Base-by-base conservation (phyloP, 2,797 vertebrate species). In the Xyrichtys novacula region DNA sequence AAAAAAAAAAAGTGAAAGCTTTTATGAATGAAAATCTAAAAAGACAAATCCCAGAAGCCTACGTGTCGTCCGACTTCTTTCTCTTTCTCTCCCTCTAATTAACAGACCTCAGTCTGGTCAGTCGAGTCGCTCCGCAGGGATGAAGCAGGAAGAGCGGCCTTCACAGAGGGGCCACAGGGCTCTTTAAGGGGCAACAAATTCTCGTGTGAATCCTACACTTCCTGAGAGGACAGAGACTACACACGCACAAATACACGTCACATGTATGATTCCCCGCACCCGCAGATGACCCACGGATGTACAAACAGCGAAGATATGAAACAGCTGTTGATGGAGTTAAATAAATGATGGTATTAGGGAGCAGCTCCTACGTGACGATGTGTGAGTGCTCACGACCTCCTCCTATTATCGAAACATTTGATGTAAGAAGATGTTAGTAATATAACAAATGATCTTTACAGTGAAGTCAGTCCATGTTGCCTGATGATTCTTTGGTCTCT, bases 171-270 rank as follows among this genome's bases (percentile, higher is more conserved):
- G 74, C 80, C 77, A 71, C 77, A 55, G 39, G 66, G 60, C 52
- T 73, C 55, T 81, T 70, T 28, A 52, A 62, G 80, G 89, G 88
- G 28, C 83, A 86, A 76, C 54, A 4, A 48, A 76, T 91, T 91
- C 89, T 91, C 86, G 48, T 89, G 89, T 91, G 90, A 92, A 88
- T 84, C 60, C 56, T 81, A 62, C 82, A 86, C 87, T 86, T 81
- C 76, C 86, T 83, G 78, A 63, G 61, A 54, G 17, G 44, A 72
- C 53, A 56, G 19, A 1, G 32, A 26, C 31, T 12, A 47, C 29
- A 10, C 46, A 29, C 16, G 48, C 50, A 76, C n/a, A 49, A n/a
- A 64, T n/a, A 53, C 17, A 31, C 25, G 15, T 52, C 36, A 58
- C 65, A 62, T 22, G 70, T 39, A 71, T 52, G 73, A 64, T 19